Percentiles rank a stretch among this genome's conserved stretches.
These are phyloP conservation scores for Stictonetta naevosa DNA, from an alignment of 2,113 vertebrate genomes.

Conservation along the genomic window DNA sequence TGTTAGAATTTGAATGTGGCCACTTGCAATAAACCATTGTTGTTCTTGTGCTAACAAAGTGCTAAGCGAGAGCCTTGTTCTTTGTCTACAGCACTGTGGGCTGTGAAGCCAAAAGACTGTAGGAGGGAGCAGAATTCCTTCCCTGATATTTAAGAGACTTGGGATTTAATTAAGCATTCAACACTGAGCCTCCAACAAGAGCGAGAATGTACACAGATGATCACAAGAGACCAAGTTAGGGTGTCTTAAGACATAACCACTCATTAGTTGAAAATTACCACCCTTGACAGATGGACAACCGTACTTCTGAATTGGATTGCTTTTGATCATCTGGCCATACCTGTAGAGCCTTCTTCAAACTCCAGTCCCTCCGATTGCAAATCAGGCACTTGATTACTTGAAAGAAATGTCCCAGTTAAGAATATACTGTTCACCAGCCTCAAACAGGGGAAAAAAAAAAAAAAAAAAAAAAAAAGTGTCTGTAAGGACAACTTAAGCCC, in stretches of 20 bases:
- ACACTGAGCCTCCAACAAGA: neutral
- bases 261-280: neutral
- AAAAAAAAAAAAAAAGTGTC: neutral
- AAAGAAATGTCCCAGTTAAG: neutral
- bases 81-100: neutral
- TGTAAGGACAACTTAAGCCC: neutral
- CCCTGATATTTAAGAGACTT: neutral
- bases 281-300: neutral
- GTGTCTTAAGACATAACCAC: neutral
- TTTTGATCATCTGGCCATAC: neutral
- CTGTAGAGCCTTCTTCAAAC: neutral
- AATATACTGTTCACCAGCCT: neutral
- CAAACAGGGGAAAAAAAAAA: neutral
- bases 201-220: neutral
- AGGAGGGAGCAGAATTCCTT: neutral
- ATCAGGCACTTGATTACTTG: neutral
- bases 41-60: neutral
- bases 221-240: neutral
- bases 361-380: neutral
- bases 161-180: neutral
- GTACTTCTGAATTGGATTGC: neutral
- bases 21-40: fast-evolving
- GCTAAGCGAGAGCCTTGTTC: neutral
- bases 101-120: neutral
- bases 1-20: neutral